Evolutionary conservation across 2,888 invertebrate species (phyloP), one percentile per base, ranked within the genome.

Genomic region (Drosophila prolongata): DNA sequence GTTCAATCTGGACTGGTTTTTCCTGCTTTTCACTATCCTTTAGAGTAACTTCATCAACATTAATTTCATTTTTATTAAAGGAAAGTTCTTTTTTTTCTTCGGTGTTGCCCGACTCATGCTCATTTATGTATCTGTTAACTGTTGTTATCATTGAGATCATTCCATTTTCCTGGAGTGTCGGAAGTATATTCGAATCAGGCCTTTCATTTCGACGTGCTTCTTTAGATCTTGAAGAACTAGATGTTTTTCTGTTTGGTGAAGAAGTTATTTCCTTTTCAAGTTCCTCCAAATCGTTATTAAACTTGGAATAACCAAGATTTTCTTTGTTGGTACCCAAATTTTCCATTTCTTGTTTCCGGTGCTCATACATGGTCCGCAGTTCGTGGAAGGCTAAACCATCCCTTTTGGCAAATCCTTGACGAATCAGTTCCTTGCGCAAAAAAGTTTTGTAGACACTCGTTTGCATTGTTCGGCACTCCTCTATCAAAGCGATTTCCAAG

Each of bases 391-490:
- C 27, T 5, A 35, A 10, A 6, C 19, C 34, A 2, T 58, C 53
- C 0, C 14, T 9, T 24, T 37, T 38, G 2, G 34, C 78, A 16
- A 50, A 74, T 10, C 43, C 60, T 1, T 38, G 44, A 0, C 1
- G 11, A 2, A 74, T 0, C 13, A 88, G 54, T 37, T 76, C 80
- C 2, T 54, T 13, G 0, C 19, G 6, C 3, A 86, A 46, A 3
- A 47, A 6, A 0, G 16, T 6, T 5, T 40, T 58, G 35, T 57
- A 42, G 0, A 78, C 78, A 11, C 42, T 34, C 0, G 74, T 80
- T 3, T 44, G 30, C 55, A 83, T 27, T 0, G 47, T 16, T 0
- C 46, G 61, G 5, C 82, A 87, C 2, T 73, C 46, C 50, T 85
- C 75, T 3, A 77, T 9, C 14, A 85, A 19, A 4, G 19, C 4